These are phyloP conservation scores for Lasioglossum albipes DNA, from an alignment of 1,140 invertebrate genomes.

Conservation along the genomic window DNA sequence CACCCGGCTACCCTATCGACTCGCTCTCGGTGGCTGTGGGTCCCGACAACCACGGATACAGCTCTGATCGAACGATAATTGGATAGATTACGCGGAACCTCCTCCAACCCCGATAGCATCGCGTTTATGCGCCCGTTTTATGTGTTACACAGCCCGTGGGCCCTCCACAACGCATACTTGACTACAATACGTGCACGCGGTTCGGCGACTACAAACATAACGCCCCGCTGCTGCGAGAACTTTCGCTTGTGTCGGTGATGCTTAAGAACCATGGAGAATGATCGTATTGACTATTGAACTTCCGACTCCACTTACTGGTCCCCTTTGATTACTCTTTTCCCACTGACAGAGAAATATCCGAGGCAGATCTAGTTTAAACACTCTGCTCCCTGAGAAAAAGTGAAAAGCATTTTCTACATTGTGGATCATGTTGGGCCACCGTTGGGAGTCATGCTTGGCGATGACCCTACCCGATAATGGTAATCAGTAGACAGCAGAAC, in stretches of 20 bases:
- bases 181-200: slow-evolving; percentile 39
- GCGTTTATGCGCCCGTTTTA: slow-evolving; percentile 72
- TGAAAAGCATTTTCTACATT: background rate
- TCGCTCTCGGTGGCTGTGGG: slow-evolving; percentile 38
- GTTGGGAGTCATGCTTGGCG: too few relatives aligned
- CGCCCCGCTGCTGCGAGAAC: slow-evolving; percentile 8
- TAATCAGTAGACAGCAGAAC: too few relatives aligned
- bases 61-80: slow-evolving; percentile 79
- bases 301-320: slow-evolving; percentile 5
- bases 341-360: background rate
- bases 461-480: too few relatives aligned
- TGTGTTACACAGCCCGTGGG: slow-evolving; percentile 59
- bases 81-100: slow-evolving; percentile 78
- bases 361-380: background rate
- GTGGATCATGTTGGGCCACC: too few relatives aligned
- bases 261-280: slow-evolving; percentile 22
- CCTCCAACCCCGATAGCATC: slow-evolving; percentile 75
- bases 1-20: background rate
- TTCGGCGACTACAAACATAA: slow-evolving; percentile 7
- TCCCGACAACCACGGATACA: slow-evolving; percentile 51
- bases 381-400: background rate
- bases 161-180: slow-evolving; percentile 35
- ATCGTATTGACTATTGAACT: slow-evolving; percentile 26
- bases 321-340: background rate
- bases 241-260: slow-evolving; percentile 16